Conservation (phyloP, 2,888 invertebrate genomes). For the Eristalinus sepulchralis region DNA sequence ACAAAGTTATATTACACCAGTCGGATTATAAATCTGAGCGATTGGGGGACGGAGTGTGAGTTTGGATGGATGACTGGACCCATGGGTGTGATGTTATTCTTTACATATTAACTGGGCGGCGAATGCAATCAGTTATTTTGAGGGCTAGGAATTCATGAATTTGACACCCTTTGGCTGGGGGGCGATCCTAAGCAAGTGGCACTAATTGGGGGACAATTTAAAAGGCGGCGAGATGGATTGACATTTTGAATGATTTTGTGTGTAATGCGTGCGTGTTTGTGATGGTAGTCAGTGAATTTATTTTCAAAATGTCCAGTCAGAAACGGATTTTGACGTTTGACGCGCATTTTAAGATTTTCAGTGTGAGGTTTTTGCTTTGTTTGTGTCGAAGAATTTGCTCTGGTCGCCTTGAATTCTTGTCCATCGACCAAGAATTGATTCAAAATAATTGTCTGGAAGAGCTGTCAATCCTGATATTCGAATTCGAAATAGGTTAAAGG, state of each 20-base stretch:
- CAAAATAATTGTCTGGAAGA: too few relatives aligned
- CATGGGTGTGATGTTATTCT: background rate
- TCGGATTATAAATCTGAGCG: background rate
- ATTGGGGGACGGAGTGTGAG: background rate
- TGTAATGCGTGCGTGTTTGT: background rate
- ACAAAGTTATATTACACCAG: conserved; percentile 2
- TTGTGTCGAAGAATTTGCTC: too few relatives aligned
- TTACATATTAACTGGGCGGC: background rate
- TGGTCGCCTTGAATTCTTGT: too few relatives aligned
- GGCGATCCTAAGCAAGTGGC: background rate
- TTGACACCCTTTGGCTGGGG: background rate
- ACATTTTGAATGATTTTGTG: background rate
- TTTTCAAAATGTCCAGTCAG: background rate
- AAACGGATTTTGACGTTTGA: too few relatives aligned
- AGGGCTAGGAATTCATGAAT: background rate
- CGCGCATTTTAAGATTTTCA: too few relatives aligned
- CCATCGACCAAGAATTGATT: too few relatives aligned
- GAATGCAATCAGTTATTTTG: background rate
- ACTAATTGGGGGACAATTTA: background rate
- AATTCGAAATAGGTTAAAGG: too few relatives aligned
- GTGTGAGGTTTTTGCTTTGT: too few relatives aligned
- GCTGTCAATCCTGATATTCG: too few relatives aligned
- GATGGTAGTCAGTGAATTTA: background rate
- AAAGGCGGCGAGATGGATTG: background rate
- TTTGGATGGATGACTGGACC: background rate